phyloP scores from a whole-genome alignment of 2,113 vertebrate genomes.

The Rousettus leschenaultii region DNA sequence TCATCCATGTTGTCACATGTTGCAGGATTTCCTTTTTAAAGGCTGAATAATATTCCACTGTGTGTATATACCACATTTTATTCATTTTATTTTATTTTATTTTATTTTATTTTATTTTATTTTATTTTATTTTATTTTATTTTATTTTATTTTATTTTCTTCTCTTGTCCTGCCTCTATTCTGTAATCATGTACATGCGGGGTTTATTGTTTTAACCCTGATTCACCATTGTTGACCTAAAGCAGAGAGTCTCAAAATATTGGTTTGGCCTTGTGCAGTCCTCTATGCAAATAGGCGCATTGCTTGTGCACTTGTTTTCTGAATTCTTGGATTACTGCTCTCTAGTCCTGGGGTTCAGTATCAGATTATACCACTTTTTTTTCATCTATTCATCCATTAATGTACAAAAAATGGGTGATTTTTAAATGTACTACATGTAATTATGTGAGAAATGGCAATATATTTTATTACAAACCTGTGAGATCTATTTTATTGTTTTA shows the following conservation, averaged over 20 bases:
- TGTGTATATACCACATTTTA: background rate
- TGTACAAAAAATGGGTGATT: background rate
- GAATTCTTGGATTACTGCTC: background rate
- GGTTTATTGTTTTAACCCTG: background rate
- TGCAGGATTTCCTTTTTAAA: background rate
- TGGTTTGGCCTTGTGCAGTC: background rate
- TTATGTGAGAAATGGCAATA: background rate
- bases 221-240: background rate
- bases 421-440: background rate
- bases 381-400: background rate
- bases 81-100: background rate
- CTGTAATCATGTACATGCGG: background rate
- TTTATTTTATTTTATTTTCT: background rate
- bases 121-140: background rate
- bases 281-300: background rate
- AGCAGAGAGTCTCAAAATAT: background rate
- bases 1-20: background rate
- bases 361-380: background rate
- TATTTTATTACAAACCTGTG: background rate
- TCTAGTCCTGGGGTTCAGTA: background rate
- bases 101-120: too few relatives aligned
- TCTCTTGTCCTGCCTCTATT: background rate
- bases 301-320: background rate
- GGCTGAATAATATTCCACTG: background rate
- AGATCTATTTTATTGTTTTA: background rate